These are phyloP conservation scores for Agapetus fuscipes DNA, from an alignment of 2,888 invertebrate genomes.

Conservation along the genomic window DNA sequence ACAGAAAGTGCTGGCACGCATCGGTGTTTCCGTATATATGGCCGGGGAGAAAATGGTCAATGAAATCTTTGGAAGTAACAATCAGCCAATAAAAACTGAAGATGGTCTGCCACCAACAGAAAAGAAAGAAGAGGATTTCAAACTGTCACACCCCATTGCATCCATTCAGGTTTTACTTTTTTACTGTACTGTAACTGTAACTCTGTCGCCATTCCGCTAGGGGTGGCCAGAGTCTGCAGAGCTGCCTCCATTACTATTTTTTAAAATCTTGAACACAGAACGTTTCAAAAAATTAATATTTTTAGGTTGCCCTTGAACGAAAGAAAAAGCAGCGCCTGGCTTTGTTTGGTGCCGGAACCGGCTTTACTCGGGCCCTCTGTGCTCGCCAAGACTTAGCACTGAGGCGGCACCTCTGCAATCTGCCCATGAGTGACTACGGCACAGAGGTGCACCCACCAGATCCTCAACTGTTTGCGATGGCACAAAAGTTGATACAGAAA, in stretches of 20 bases:
- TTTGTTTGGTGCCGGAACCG: conserved; percentile 64
- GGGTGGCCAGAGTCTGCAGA: too few relatives aligned
- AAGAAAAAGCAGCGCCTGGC: conserved; percentile 52
- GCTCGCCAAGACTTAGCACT: conserved; percentile 71
- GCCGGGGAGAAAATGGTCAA: conserved; percentile 52
- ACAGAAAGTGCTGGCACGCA: conserved; percentile 65
- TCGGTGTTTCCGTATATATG: conserved; percentile 71
- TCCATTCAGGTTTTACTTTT: conserved; percentile 36
- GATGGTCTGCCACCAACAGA: conserved; percentile 23
- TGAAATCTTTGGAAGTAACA: conserved; percentile 33
- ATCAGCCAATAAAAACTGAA: conserved; percentile 27
- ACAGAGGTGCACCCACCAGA: conserved; percentile 38
- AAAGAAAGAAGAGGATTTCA: conserved; percentile 29
- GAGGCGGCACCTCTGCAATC: conserved; percentile 56
- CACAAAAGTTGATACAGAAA: conserved; percentile 43
- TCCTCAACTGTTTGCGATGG: conserved; percentile 42
- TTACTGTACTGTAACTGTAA: too few relatives aligned
- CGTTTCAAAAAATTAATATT: too few relatives aligned
- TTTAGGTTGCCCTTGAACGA: conserved; percentile 50
- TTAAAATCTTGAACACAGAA: too few relatives aligned
- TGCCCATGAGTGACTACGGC: conserved; percentile 54
- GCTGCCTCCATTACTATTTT: too few relatives aligned
- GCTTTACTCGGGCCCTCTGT: conserved; percentile 66
- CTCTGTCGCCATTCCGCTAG: too few relatives aligned
- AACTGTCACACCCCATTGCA: conserved; percentile 43